phyloP scores from a whole-genome alignment of 2,797 vertebrate genomes.

The Chelon labrosus region DNA sequence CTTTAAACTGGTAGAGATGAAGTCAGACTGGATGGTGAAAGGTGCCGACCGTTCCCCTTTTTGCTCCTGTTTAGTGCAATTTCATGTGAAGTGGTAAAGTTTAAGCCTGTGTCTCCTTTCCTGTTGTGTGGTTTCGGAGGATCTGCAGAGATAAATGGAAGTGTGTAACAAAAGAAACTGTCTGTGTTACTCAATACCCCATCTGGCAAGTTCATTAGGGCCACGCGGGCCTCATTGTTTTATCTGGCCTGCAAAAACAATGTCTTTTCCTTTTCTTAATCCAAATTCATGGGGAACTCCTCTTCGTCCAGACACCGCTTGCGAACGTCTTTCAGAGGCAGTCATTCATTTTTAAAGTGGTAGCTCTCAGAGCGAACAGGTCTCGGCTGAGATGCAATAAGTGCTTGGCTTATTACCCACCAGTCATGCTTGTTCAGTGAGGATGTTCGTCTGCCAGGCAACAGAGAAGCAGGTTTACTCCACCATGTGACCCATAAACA shows the following conservation, averaged over 20 bases:
- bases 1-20: slow-evolving; percentile 55
- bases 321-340: slow-evolving; percentile 20
- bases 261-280: not conserved
- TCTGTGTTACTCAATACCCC: not conserved
- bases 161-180: slow-evolving; percentile 29
- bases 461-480: slow-evolving; percentile 1
- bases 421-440: slow-evolving; percentile 26
- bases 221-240: not conserved
- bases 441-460: slow-evolving; percentile 12
- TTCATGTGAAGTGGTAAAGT: slow-evolving; percentile 30
- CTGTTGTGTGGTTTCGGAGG: slow-evolving; percentile 38
- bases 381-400: slow-evolving; percentile 14
- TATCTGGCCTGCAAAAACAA: slow-evolving; percentile 18
- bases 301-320: slow-evolving; percentile 15
- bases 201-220: not conserved
- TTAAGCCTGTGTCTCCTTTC: slow-evolving; percentile 40
- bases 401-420: slow-evolving; percentile 4
- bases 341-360: slow-evolving; percentile 29
- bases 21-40: slow-evolving; percentile 35
- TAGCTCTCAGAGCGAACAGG: slow-evolving; percentile 20
- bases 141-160: slow-evolving; percentile 56
- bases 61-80: slow-evolving; percentile 25
- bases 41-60: slow-evolving; percentile 10
- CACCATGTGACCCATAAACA: slow-evolving; percentile 11
- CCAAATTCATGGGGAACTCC: slow-evolving; percentile 7